Conservation (phyloP, 1,140 invertebrate species). For the Brachionus angularis region DNA sequence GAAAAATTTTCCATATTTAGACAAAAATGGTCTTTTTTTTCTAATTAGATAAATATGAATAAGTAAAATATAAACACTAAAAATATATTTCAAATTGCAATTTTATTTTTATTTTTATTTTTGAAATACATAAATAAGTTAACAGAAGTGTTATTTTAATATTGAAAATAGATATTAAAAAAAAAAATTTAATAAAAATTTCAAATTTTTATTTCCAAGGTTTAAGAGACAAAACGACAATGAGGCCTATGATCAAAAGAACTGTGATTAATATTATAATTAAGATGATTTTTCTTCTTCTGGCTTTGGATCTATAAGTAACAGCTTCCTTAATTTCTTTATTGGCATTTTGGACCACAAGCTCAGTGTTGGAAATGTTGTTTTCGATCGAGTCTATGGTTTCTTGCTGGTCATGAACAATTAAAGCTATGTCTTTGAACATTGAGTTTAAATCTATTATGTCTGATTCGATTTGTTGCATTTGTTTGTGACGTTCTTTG, state of each 20-base stretch:
- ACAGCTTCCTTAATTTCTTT: background rate
- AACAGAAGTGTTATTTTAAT: too few species aligned
- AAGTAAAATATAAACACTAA: too few species aligned
- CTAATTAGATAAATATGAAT: background rate
- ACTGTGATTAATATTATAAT: background rate
- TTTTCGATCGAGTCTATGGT: slow-evolving; percentile 38
- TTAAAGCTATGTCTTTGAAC: slow-evolving; percentile 44
- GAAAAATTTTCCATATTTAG: slow-evolving; percentile 21
- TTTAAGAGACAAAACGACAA: background rate
- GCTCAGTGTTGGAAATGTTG: slow-evolving; percentile 35
- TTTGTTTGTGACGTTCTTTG: slow-evolving; percentile 26
- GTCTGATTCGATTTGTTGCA: slow-evolving; percentile 40
- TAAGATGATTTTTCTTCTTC: slow-evolving; percentile 17
- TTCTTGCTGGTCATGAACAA: slow-evolving; percentile 43
- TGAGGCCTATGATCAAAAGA: background rate
- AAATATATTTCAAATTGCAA: too few species aligned
- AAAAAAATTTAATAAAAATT: too few species aligned
- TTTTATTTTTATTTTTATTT: too few species aligned
- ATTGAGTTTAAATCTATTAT: slow-evolving; percentile 42
- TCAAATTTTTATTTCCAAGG: background rate
- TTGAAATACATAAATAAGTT: too few species aligned
- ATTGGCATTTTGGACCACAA: background rate
- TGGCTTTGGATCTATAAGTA: slow-evolving; percentile 35
- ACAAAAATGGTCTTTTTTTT: slow-evolving; percentile 2
- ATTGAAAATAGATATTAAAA: too few species aligned